A percentile compares a stretch with the other conserved stretches of the same genome.
Conservation (phyloP, 2,888 invertebrate species). For the Thereva unica region DNA sequence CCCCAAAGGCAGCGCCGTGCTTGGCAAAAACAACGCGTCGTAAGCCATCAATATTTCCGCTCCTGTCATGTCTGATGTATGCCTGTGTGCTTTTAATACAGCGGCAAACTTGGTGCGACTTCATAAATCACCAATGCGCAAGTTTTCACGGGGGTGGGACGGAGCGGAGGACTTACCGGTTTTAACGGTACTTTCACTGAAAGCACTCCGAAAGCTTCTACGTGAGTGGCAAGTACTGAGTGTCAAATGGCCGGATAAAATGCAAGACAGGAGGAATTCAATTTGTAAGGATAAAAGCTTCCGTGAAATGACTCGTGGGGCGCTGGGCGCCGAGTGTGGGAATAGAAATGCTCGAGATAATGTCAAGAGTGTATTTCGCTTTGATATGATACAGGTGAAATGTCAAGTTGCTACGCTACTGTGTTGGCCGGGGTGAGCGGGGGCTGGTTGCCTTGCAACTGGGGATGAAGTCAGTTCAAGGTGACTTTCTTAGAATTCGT, state of each 20-base stretch:
- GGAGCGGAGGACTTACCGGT: background rate
- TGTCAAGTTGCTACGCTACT: too few species aligned
- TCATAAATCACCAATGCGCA: conserved; percentile 5
- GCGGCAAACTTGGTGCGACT: conserved; percentile 1
- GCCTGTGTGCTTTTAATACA: too few species aligned
- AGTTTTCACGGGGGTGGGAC: background rate
- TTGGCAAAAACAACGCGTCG: too few species aligned
- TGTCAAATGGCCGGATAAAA: conserved; percentile 10
- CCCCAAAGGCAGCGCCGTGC: too few species aligned
- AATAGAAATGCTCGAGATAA: background rate
- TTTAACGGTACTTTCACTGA: conserved; percentile 25
- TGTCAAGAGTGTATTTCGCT: background rate
- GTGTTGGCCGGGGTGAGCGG: too few species aligned
- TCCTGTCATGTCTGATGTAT: too few species aligned
- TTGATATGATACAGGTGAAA: background rate
- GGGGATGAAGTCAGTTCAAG: too few species aligned
- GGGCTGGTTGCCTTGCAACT: too few species aligned
- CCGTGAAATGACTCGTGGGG: conserved; percentile 11
- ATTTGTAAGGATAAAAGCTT: conserved; percentile 15
- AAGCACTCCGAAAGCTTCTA: conserved; percentile 20
- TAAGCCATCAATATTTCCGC: too few species aligned
- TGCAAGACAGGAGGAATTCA: background rate
- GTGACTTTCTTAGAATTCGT: too few species aligned
- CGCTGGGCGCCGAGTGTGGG: too few species aligned
- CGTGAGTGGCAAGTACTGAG: background rate